Base-by-base conservation (phyloP, 2,113 vertebrate species). In the Microcebus tavaratra region DNA sequence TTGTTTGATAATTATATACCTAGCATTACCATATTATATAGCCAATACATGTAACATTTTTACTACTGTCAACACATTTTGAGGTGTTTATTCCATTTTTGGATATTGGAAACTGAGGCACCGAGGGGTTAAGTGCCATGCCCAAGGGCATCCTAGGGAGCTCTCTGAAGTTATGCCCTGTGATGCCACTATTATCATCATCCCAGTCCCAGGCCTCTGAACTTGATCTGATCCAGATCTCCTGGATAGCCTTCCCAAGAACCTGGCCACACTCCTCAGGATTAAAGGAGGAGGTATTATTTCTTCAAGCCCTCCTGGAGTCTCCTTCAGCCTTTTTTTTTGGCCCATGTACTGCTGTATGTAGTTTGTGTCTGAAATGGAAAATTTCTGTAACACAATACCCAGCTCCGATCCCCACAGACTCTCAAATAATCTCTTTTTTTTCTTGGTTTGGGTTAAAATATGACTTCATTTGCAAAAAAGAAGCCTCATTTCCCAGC, bases 361-460 rank as follows among this genome's bases (percentile, higher is more conserved):
- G 93, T 91, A 97, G 86, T 97, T 95, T 96, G 95, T 96, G 87
- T 96, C 97, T 97, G 92, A 97, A 98, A 98, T 97, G 97, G 97
- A 98, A 98, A 97, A 92, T 97, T 95, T 96, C 73, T 97, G 97
- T 97, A 97, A 98, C 95, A 80, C 83, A 97, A 98, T 97, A 97
- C 93, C 61, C 92, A 90, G 70, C 95, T 93, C 95, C 84, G 87
- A 97, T 97, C 96, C 97, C 96, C 80, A 93, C 83, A 96, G 97
- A 95, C 78, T 96, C 93, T 97, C 86, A 76, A 92, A 87, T 87
- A 72, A 50, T 84, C 72, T 34, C 82, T 63, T 48, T 36, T 12
- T 63, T 23, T 23, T 88, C 84, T 94, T 91, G 82, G 86, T 96
- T 96, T 96, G 75, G 39, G 90, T 93, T 95, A 97, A 97, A 97